Evolutionary conservation across 2,888 invertebrate genomes (phyloP).

Genomic region (Aplocera efformata): DNA sequence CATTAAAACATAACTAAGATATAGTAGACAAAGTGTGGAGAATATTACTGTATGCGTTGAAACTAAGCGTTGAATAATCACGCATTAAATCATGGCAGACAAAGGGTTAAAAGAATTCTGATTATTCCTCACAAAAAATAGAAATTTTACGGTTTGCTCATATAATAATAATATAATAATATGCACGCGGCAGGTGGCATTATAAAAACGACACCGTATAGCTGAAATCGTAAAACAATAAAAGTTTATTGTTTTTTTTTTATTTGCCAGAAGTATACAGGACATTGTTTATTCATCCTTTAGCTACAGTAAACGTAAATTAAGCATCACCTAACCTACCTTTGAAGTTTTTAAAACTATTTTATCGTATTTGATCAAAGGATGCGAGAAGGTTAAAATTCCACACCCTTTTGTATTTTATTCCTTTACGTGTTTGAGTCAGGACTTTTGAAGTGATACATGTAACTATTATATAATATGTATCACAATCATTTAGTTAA

Average conservation of each 20-base stretch:
- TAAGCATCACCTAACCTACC: slow-evolving; percentile 2
- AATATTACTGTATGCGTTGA: not conserved
- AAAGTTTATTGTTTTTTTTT: slow-evolving; percentile 30
- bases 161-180: no score
- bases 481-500: no score
- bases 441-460: no score
- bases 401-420: not conserved
- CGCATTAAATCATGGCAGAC: slow-evolving; percentile 45
- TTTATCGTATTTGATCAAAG: slow-evolving; percentile 7
- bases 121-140: slow-evolving; percentile 38
- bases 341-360: slow-evolving; percentile 4
- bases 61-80: slow-evolving; percentile 8
- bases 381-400: not conserved
- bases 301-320: slow-evolving; percentile 3
- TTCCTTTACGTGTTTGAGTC: not conserved
- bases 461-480: no score
- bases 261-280: slow-evolving; percentile 9
- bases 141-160: slow-evolving; percentile 41
- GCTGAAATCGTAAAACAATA: slow-evolving; percentile 45
- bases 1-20: no score
- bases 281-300: slow-evolving; percentile 4
- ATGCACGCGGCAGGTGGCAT: slow-evolving; percentile 56
- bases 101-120: slow-evolving; percentile 50
- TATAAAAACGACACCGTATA: slow-evolving; percentile 47
- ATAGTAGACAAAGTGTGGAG: no score